phyloP scores from a whole-genome alignment of 1,140 invertebrate species.

The Phenacoccus solenopsis region DNA sequence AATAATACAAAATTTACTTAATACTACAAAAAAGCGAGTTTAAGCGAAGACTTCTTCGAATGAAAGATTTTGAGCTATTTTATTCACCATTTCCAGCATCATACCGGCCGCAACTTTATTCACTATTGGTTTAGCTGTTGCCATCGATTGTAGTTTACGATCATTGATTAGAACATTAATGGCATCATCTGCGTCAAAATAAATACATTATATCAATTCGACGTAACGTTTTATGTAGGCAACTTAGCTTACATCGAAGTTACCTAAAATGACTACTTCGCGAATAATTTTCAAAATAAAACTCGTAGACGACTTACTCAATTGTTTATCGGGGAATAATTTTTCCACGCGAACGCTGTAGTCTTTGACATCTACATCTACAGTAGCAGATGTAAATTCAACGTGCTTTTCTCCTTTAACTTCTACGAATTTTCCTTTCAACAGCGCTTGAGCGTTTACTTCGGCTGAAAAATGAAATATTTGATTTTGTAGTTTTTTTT shows the following conservation, averaged over 20 bases:
- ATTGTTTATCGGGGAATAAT: conserved; percentile 8
- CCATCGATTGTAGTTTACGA: conserved; percentile 21
- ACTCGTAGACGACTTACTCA: background rate
- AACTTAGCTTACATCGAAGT: no score
- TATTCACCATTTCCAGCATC: conserved; percentile 27
- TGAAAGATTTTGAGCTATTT: conserved; percentile 25
- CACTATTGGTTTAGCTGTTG: conserved; percentile 23
- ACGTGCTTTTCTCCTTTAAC: background rate
- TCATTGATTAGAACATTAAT: background rate
- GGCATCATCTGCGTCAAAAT: background rate
- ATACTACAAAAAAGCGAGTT: background rate
- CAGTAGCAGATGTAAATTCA: background rate
- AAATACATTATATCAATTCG: no score
- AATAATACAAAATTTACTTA: no score
- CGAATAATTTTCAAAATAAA: background rate
- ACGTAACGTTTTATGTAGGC: no score
- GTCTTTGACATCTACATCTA: background rate
- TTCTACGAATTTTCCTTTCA: conserved; percentile 8
- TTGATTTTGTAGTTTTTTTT: background rate
- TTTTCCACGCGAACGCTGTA: conserved; percentile 7
- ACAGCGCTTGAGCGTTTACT: background rate
- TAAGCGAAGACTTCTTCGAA: conserved; percentile 25
- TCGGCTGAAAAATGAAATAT: background rate
- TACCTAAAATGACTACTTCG: no score
- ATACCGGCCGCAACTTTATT: conserved; percentile 25